Evolutionary conservation across 2,797 vertebrate species (phyloP).

Genomic region (Melanotaenia parkinsoni): DNA sequence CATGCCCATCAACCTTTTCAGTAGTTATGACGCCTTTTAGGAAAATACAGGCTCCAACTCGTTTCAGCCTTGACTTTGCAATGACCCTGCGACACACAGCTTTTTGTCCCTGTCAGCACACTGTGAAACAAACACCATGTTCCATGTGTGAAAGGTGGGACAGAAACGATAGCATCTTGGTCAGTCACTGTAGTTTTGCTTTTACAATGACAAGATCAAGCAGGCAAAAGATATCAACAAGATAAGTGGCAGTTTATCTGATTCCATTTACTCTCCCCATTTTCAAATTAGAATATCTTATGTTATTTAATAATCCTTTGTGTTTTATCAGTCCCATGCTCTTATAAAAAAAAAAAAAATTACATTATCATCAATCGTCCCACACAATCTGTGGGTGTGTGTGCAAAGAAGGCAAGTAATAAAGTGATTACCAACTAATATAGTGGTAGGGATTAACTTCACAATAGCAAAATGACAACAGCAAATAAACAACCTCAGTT

Average conservation of each 20-base stretch:
- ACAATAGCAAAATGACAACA: slow-evolving; percentile 1
- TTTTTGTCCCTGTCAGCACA: slow-evolving; percentile 44
- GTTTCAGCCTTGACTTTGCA: slow-evolving; percentile 64
- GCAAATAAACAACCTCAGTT: slow-evolving; percentile 14
- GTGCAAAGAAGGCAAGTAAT: background rate
- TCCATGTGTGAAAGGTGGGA: slow-evolving; percentile 20
- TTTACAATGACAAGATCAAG: slow-evolving; percentile 1
- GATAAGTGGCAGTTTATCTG: background rate
- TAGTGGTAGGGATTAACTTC: slow-evolving; percentile 3
- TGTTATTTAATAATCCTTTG: background rate
- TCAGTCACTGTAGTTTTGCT: background rate
- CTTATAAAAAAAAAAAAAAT: too few relatives aligned
- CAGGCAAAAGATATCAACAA: background rate
- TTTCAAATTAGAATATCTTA: background rate
- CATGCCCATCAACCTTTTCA: slow-evolving; percentile 60
- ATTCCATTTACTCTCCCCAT: background rate
- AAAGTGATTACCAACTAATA: background rate
- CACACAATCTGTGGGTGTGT: slow-evolving; percentile 3
- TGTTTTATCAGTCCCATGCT: background rate
- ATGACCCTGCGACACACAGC: slow-evolving; percentile 46
- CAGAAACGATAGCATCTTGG: slow-evolving; percentile 17
- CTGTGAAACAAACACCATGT: slow-evolving; percentile 26
- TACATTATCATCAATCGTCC: background rate
- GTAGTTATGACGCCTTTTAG: slow-evolving; percentile 64
- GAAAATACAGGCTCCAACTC: slow-evolving; percentile 65